Conservation (phyloP, 2,888 invertebrate genomes). For the Nephrocerus scutellatus region DNA sequence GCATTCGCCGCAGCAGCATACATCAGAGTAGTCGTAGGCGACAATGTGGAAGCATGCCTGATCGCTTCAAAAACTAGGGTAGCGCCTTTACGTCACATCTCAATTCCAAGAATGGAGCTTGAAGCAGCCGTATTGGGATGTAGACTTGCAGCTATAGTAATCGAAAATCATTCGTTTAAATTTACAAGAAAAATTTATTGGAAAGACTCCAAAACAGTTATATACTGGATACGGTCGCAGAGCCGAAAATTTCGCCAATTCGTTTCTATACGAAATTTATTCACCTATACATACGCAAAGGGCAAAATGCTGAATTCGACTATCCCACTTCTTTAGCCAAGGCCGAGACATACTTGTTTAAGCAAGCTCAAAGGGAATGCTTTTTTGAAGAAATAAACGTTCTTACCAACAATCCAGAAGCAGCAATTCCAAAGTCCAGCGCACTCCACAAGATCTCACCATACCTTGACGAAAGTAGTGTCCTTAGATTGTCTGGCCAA, state of each 20-base stretch:
- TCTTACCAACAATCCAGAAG: too few species aligned
- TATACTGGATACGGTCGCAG: conserved; percentile 26
- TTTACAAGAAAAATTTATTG: conserved; percentile 21
- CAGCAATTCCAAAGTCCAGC: too few species aligned
- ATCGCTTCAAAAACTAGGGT: conserved; percentile 25
- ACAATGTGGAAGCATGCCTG: conserved; percentile 12
- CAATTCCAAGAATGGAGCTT: conserved; percentile 25
- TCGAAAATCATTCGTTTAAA: conserved; percentile 12
- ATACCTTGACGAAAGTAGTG: too few species aligned
- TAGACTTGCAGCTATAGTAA: conserved; percentile 16
- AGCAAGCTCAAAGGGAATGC: too few species aligned
- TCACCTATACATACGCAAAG: too few species aligned
- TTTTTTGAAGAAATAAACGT: too few species aligned
- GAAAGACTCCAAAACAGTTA: conserved; percentile 28
- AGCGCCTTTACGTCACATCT: conserved; percentile 23
- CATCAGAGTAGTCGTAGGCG: conserved; percentile 12
- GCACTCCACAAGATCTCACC: too few species aligned
- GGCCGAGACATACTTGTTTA: too few species aligned
- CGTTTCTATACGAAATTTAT: conserved; percentile 19
- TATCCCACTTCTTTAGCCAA: too few species aligned
- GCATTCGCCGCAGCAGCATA: conserved; percentile 26
- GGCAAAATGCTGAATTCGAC: too few species aligned
- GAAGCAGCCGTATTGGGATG: conserved; percentile 23
- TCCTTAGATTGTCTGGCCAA: too few species aligned
- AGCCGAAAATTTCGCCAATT: conserved; percentile 20